Conservation (phyloP, 37 sponge, comb jelly and placozoan genomes). For the Ephydatia muelleri region DNA sequence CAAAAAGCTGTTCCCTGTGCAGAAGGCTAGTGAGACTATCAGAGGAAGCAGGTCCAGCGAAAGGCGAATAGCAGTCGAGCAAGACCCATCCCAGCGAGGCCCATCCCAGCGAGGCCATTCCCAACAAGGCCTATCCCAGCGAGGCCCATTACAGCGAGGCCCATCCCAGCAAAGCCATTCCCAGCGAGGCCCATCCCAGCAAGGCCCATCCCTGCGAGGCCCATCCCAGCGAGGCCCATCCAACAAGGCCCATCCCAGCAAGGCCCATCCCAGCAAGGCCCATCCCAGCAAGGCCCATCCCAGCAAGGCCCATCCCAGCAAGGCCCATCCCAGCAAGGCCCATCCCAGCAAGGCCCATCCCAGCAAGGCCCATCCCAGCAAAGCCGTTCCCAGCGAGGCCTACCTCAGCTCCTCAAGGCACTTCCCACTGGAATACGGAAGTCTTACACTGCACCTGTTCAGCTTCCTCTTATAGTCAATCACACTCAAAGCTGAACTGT, state of each 20-base stretch:
- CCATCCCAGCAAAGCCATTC: neutral
- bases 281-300: neutral
- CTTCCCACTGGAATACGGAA: neutral
- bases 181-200: neutral
- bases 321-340: neutral
- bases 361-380: neutral
- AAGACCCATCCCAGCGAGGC: neutral
- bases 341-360: neutral
- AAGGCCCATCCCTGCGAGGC: neutral
- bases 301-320: neutral
- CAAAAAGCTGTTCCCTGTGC: neutral
- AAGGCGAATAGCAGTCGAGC: too few species aligned
- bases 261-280: neutral
- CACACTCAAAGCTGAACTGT: neutral
- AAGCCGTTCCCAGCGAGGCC: neutral
- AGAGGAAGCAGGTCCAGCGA: too few species aligned
- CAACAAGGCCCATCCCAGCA: neutral
- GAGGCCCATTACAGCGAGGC: neutral
- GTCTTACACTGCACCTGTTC: neutral
- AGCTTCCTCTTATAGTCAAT: neutral
- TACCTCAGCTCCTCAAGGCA: neutral
- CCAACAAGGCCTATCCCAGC: neutral
- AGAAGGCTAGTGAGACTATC: too few species aligned
- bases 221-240: neutral
- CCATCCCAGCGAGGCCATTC: too few species aligned